These are phyloP conservation scores for Dendrolimus kikuchii DNA, from an alignment of 1,140 invertebrate species.

Conservation along the genomic window DNA sequence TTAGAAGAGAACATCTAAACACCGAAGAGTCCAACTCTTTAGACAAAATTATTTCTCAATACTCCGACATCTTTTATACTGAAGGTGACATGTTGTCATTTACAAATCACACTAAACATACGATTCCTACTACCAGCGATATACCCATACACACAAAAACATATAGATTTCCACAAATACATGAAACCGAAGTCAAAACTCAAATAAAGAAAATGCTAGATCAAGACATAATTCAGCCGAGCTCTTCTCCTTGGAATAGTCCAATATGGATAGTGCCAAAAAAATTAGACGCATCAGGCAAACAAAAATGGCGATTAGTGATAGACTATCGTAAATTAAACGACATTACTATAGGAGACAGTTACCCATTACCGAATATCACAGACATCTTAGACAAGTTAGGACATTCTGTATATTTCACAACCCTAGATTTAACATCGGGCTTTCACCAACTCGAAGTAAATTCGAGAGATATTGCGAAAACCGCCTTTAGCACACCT, in stretches of 20 bases:
- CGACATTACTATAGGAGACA: slow-evolving; percentile 3
- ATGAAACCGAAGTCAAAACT: neutral
- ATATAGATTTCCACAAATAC: neutral
- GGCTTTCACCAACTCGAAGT: neutral
- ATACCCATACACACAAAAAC: neutral
- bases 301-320: slow-evolving; percentile 3
- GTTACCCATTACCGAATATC: slow-evolving; percentile 3
- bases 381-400: slow-evolving; percentile 4
- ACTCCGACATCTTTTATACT: too few species aligned
- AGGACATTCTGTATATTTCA: slow-evolving; percentile 2
- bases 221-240: slow-evolving; percentile 4
- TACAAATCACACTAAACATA: too few species aligned
- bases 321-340: slow-evolving; percentile 3
- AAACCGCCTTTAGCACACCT: slow-evolving; percentile 1
- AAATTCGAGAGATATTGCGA: neutral
- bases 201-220: slow-evolving; percentile 4
- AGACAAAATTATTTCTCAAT: too few species aligned
- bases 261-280: slow-evolving; percentile 6
- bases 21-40: too few species aligned
- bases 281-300: slow-evolving; percentile 2
- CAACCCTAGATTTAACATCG: neutral
- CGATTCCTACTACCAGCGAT: neutral
- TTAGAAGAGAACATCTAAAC: too few species aligned
- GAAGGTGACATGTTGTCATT: too few species aligned
- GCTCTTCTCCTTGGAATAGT: slow-evolving; percentile 2